These are phyloP conservation scores for Macrostomum lignano DNA, from an alignment of 1,140 invertebrate species.

Conservation along the genomic window DNA sequence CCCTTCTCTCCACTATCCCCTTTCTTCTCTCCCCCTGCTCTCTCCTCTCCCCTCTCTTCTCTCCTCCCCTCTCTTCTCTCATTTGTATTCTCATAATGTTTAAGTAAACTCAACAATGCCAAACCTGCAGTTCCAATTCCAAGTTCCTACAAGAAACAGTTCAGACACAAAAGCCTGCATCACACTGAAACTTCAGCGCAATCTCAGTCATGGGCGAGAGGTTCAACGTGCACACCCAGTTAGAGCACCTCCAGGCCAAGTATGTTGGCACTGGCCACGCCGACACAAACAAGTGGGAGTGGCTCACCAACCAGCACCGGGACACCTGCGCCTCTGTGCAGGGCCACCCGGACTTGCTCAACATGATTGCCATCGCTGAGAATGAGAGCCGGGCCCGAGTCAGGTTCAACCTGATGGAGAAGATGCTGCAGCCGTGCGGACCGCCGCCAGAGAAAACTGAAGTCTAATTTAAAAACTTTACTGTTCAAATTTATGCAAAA, in stretches of 20 bases:
- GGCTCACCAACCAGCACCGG: slow-evolving; percentile 55
- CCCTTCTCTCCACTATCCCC: too few species aligned
- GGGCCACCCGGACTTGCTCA: slow-evolving; percentile 66
- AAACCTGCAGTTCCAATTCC: too few species aligned
- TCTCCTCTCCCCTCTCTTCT: too few species aligned
- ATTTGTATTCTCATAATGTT: too few species aligned
- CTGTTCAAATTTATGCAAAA: too few species aligned
- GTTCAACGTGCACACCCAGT: slow-evolving; percentile 90
- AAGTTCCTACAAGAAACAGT: too few species aligned
- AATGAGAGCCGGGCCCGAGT: slow-evolving; percentile 83
- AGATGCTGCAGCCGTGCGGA: slow-evolving; percentile 89
- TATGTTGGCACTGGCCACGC: slow-evolving; percentile 38
- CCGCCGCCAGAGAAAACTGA: slow-evolving; percentile 40
- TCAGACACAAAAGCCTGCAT: too few species aligned
- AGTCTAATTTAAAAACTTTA: too few species aligned
- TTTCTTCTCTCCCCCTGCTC: too few species aligned
- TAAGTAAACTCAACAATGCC: too few species aligned
- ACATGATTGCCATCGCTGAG: slow-evolving; percentile 69
- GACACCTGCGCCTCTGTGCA: slow-evolving; percentile 80
- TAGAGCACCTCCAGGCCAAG: slow-evolving; percentile 94
- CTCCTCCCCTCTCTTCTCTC: too few species aligned
- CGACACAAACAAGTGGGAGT: slow-evolving; percentile 43
- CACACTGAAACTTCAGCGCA: too few species aligned
- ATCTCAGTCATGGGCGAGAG: slow-evolving; percentile 97
- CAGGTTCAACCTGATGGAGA: slow-evolving; percentile 79